Conservation (phyloP, 2,797 vertebrate species). For the Coranthus polyacanthus region DNA sequence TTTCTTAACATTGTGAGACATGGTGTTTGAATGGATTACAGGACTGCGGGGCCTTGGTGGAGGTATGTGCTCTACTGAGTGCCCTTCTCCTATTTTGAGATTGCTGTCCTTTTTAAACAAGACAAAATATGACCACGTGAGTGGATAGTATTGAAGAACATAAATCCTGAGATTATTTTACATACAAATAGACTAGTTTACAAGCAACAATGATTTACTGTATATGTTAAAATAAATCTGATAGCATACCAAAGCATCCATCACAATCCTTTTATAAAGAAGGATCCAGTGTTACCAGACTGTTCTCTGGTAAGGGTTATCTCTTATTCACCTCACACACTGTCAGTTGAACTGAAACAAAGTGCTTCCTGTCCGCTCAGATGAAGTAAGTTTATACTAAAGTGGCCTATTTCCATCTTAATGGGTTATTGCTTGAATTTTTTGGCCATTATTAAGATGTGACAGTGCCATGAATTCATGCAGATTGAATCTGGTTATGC, state of each 20-base stretch:
- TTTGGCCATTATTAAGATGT: background rate
- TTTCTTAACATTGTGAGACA: too few species aligned
- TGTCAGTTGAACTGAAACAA: background rate
- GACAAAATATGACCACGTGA: background rate
- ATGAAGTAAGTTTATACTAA: background rate
- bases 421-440: background rate
- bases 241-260: background rate
- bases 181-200: constrained; percentile 6
- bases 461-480: background rate
- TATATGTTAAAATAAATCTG: background rate
- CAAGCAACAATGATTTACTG: background rate
- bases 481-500: background rate
- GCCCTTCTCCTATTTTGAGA: background rate
- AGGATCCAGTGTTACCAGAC: too few species aligned
- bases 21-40: background rate
- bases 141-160: background rate
- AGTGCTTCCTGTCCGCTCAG: background rate
- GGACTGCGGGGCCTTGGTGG: too few species aligned
- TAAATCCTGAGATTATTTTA: background rate
- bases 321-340: background rate
- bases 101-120: background rate
- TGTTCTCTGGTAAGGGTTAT: background rate
- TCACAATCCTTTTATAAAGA: background rate
- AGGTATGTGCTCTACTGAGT: background rate
- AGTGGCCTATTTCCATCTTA: background rate